Conservation (phyloP, 2,113 vertebrate species). For the Coregonus clupeaformis region DNA sequence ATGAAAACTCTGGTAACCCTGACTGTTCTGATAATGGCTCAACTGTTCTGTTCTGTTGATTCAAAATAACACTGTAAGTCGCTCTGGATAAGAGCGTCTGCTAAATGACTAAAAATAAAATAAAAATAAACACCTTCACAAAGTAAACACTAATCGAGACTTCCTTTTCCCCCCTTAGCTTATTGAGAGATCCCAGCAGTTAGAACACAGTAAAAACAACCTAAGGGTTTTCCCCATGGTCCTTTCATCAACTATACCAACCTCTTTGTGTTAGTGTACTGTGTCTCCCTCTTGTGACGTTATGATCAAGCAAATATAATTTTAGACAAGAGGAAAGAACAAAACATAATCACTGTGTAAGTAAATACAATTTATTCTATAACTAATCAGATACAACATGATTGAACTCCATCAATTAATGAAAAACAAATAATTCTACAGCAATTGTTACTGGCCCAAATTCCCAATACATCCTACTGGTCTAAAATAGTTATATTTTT, state of each 20-base stretch:
- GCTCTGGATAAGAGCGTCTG: too few relatives aligned
- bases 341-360: background rate
- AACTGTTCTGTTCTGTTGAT: too few relatives aligned
- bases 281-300: background rate
- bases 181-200: too few relatives aligned
- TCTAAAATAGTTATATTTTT: background rate
- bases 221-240: background rate
- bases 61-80: too few relatives aligned
- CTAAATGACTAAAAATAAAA: too few relatives aligned
- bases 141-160: too few relatives aligned
- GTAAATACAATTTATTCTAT: background rate
- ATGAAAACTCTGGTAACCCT: too few relatives aligned
- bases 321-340: background rate
- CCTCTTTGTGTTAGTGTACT: background rate
- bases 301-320: background rate
- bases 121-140: too few relatives aligned
- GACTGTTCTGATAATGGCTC: too few relatives aligned
- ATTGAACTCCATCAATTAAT: slow-evolving; percentile 21
- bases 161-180: too few relatives aligned
- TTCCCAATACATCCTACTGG: background rate
- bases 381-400: slow-evolving; percentile 37
- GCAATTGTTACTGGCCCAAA: slow-evolving; percentile 9
- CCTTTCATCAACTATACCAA: background rate
- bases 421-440: slow-evolving; percentile 15
- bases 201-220: too few relatives aligned